Percentiles rank a stretch among this genome's conserved stretches.
phyloP scores from a whole-genome alignment of 1,140 invertebrate species.

The Drosophila pachea region DNA sequence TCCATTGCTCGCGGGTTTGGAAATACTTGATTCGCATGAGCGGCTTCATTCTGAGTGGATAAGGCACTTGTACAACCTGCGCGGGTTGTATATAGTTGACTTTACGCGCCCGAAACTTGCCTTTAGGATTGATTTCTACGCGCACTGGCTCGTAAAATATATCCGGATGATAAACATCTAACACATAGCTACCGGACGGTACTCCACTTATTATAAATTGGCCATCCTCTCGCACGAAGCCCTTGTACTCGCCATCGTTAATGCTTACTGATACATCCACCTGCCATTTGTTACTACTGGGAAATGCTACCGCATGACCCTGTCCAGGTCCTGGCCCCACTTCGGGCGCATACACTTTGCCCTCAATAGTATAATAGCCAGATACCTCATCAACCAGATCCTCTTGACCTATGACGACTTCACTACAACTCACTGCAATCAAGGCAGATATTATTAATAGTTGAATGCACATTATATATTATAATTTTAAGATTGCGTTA shows the following conservation, averaged over 20 bases:
- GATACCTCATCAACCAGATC: constrained; percentile 66
- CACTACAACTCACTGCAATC: constrained; percentile 30
- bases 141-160: constrained; percentile 93
- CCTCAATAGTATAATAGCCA: constrained; percentile 83
- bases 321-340: constrained; percentile 17
- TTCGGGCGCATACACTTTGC: constrained; percentile 88
- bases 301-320: constrained; percentile 78
- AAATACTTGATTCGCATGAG: constrained; percentile 93
- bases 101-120: constrained; percentile 96
- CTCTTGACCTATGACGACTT: constrained; percentile 60
- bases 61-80: constrained; percentile 91
- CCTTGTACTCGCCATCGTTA: constrained; percentile 92
- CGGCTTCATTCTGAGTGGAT: constrained; percentile 93
- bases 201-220: constrained; percentile 93
- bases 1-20: constrained; percentile 95
- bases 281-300: constrained; percentile 84
- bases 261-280: constrained; percentile 88
- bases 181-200: constrained; percentile 95
- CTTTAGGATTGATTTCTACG: constrained; percentile 97
- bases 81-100: constrained; percentile 97
- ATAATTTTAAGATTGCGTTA: constrained; percentile 24
- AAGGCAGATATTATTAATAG: constrained; percentile 41
- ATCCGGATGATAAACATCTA: constrained; percentile 95
- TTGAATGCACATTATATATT: constrained; percentile 51
- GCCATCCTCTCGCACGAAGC: constrained; percentile 95